phyloP scores from a whole-genome alignment of 2,888 invertebrate species.

The Muscina levida region DNA sequence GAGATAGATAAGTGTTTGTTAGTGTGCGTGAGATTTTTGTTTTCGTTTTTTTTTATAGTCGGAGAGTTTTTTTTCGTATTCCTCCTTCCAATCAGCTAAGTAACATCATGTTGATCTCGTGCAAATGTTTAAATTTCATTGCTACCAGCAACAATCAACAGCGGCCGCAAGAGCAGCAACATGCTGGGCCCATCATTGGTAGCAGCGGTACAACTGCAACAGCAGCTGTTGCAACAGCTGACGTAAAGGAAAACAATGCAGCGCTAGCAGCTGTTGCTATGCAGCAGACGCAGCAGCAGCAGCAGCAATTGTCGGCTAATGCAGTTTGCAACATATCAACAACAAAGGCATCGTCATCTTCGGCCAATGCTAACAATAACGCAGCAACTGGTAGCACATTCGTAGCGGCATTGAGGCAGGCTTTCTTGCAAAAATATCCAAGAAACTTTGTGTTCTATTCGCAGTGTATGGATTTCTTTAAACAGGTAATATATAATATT shows the following conservation, averaged over 20 bases:
- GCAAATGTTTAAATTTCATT: conserved; percentile 87
- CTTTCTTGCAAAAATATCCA: conserved; percentile 71
- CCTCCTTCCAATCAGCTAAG: conserved; percentile 39
- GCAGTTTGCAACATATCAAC: conserved; percentile 51
- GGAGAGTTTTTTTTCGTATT: not conserved
- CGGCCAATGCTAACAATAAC: conserved; percentile 60
- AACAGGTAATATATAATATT: conserved; percentile 73
- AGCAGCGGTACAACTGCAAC: conserved; percentile 39
- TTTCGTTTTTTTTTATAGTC: not conserved
- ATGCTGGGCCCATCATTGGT: conserved; percentile 2
- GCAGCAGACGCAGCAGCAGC: conserved; percentile 34
- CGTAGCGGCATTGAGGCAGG: conserved; percentile 67
- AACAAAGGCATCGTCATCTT: conserved; percentile 43
- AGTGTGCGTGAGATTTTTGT: conserved; percentile 27
- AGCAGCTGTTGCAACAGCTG: conserved; percentile 62
- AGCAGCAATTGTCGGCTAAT: too few species aligned
- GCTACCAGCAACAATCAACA: conserved; percentile 69
- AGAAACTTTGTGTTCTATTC: conserved; percentile 72
- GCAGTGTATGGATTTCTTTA: conserved; percentile 75
- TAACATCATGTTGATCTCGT: conserved; percentile 80
- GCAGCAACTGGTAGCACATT: conserved; percentile 51
- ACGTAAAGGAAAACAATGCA: conserved; percentile 48
- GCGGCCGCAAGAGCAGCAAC: conserved; percentile 43
- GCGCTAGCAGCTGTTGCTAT: conserved; percentile 42
- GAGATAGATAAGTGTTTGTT: conserved; percentile 13